Evolutionary conservation across 2,888 invertebrate species (phyloP), one percentile per base, ranked within the genome.

Genomic region (Helleia helle): DNA sequence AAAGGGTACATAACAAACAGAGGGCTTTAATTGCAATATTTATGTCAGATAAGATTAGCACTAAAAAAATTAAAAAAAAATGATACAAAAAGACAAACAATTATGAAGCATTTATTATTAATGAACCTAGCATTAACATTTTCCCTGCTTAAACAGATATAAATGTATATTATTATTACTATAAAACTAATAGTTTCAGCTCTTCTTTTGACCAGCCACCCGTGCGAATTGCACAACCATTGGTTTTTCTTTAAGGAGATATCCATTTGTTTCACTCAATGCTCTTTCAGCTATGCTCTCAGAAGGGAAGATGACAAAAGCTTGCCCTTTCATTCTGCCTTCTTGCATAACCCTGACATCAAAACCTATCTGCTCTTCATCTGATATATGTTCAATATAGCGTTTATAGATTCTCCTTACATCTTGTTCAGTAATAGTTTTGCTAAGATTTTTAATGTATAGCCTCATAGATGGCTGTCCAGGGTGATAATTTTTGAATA

Each of bases 311-410:
- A 94, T 94, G 0, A 97, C 87, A 86, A 97, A 97, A 1, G 95
- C 96, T 74, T 97, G 97, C 0, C 97, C 97, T 72, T 96, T 97
- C 97, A 97, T 97, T 59, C 95, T 87, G 1, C 97, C 97, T 70
- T 95, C 94, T 62, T 94, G 93, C 96, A 97, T 95, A 8, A 96
- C 86, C 54, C 93, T 87, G 3, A 97, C 89, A 67, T 89, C 88
- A 70, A 90, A 87, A 30, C 81, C 80, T 45, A 77, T 77, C 6
- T 74, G 65, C 37, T 86, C 76, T 34, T 80, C 72, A 42, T 71
- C 71, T 13, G 70, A 56, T 39, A 74, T 56, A 28, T 68, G 60
- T 44, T 76, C 62, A 2, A 81, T 63, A 60, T 91, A 96, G 38
- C 91, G 85, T 44, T 88, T 89, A 65, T 91, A 97, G 49, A 97